Evolutionary conservation across 2,888 invertebrate genomes (phyloP).

Genomic region (Frankliniella intonsa): DNA sequence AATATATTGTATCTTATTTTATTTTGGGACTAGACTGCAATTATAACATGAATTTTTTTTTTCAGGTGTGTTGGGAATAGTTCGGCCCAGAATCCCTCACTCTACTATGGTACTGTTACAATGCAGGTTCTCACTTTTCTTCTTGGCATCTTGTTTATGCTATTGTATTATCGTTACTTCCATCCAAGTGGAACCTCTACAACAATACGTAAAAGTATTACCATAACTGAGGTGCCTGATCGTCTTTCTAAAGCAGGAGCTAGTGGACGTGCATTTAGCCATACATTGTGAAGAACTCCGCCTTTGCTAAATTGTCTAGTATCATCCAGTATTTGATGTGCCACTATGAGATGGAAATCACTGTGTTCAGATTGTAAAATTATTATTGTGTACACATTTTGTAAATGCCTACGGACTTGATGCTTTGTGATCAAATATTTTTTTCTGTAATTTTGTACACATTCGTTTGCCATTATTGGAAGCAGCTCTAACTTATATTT

Average conservation of each 20-base stretch:
- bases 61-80: conserved; percentile 48
- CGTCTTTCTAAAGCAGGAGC: neutral
- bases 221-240: conserved; percentile 28
- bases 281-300: neutral
- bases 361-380: neutral
- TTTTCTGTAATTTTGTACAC: neutral
- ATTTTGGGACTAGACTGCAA: neutral
- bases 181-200: conserved; percentile 45
- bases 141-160: conserved; percentile 46
- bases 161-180: conserved; percentile 48
- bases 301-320: neutral
- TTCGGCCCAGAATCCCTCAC: conserved; percentile 45
- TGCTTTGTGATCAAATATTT: conserved; percentile 13
- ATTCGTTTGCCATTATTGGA: neutral
- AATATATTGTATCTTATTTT: too few species aligned
- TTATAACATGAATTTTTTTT: conserved; percentile 30
- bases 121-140: conserved; percentile 46
- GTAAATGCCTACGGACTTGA: neutral
- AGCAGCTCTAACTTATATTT: neutral
- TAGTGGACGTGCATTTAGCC: neutral
- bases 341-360: neutral
- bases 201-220: conserved; percentile 34
- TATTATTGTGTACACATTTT: neutral
- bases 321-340: neutral
- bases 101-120: conserved; percentile 48